Base-by-base conservation (phyloP, 37 sponge, comb jelly and placozoan genomes). In the Haliclona indistincta region DNA sequence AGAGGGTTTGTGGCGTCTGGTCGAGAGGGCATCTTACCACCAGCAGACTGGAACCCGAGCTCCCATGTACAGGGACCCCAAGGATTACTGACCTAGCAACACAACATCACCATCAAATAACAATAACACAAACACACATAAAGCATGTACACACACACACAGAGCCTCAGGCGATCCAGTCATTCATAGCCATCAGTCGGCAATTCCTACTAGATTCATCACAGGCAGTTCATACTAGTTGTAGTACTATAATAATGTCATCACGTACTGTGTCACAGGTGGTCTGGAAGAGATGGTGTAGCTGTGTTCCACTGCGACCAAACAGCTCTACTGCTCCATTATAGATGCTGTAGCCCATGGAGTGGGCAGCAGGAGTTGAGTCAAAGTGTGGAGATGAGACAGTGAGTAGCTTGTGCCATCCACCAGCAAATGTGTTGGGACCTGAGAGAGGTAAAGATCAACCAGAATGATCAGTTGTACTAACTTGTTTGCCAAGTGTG, bases 1-100 rank as follows among this genome's bases (percentile, higher is more conserved):
- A 89, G 49, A 5, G 89, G 85, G 49, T 89, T 89, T 10, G 53
- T 4, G 37, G 56, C 34, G 0, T 62, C 30, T 26, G 54, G 15
- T 44, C 44, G 43, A 2, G 84, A 67, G 4, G 85, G 70, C 23
- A 62, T 43, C 6, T 38, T 13, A 5, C 35, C 61, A 7, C 78
- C 73, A 2, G 73, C 43, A 26, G 43, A 19, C 11, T 49, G 26
- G 28, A 28, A 56, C 5, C 43, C 68, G 45, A 71, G n/a, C 23
- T 38, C 77, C 90, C 90, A 89, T 23, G 90, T 84, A 63, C 90
- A 89, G 0, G 85, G 85, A 0, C 90, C 85, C 90, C 90, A 89
- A 10, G 81, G 81, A 28, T 84, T 89, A 20, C 61, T 63, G 23
- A 84, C 81, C n/a, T n/a, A n/a, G n/a, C n/a, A n/a, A n/a, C n/a